Base-by-base conservation (phyloP, 2,888 invertebrate species). In the Cetonia aurata region DNA sequence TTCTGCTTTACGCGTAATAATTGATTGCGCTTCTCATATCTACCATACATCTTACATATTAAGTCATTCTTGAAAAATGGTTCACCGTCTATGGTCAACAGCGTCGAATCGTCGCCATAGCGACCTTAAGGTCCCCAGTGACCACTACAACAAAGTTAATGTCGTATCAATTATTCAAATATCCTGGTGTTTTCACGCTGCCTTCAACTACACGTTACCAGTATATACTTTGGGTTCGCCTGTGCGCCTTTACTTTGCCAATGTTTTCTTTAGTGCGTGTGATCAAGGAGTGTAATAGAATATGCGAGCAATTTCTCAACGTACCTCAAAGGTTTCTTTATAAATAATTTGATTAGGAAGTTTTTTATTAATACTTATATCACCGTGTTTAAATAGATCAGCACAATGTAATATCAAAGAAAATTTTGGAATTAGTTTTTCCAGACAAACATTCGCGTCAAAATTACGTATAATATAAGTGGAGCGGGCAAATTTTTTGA, bases 121-220 rank as follows among this genome's bases (percentile, higher is more conserved):
- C 74, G 73, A 79, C 79, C 46, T 72, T 67, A 69, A 33, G 72
- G 76, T 77, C 80, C 79, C 80, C 75, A 77, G 77, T 80, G 78
- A 79, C 77, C 76, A 72, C 71, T 69, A 71, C 65, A 59, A 74
- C 72, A 72, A 74, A 74, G 73, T 74, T 70, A 73, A 73, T 74
- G 74, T 72, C 74, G 77, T 77, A 82, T 83, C 79, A 83, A 83
- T 83, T 83, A 83, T 83, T 83, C 78, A 83, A 80, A 80, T 76
- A 77, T 78, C 78, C 79, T 75, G 77, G 77, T 80, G 78, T 82
- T 82, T 82, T 80, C 80, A 79, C 79, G 78, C 17, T 17, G 37
- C 50, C 31, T 50, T 50, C 57, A 48, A 50, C 50, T 48, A 74
- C 75, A 44, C 50, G 53, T 71, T 67, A 46, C 71, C 71, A 37